A percentile compares a stretch with the other conserved stretches of the same genome.
phyloP scores from a whole-genome alignment of 2,113 vertebrate genomes.

The Rattus norvegicus region DNA sequence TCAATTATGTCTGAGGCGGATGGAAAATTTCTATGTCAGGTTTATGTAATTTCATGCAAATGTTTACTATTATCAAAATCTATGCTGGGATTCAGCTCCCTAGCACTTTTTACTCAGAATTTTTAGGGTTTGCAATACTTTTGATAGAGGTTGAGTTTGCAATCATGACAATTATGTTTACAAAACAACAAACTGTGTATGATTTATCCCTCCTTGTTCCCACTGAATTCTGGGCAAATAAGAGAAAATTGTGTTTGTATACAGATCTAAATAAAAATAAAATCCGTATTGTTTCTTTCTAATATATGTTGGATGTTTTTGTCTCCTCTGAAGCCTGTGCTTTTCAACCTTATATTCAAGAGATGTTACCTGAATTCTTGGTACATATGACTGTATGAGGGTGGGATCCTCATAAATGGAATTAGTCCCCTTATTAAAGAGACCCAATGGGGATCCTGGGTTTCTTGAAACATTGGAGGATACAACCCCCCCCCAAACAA shows the following conservation, averaged over 20 bases:
- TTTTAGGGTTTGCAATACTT: neutral
- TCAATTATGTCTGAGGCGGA: neutral
- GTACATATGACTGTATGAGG: neutral
- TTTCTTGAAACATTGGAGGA: neutral
- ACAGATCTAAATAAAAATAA: neutral
- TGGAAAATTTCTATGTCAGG: neutral
- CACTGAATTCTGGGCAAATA: neutral
- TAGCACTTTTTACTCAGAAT: neutral
- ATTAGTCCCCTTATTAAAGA: neutral
- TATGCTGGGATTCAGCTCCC: neutral
- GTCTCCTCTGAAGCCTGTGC: neutral
- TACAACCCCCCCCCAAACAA: too few species aligned
- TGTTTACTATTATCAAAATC: neutral
- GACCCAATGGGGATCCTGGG: accelerated
- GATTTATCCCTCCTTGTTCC: neutral
- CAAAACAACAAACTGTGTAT: neutral
- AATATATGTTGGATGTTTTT: neutral
- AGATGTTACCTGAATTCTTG: neutral
- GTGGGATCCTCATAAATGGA: neutral
- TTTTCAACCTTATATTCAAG: neutral
- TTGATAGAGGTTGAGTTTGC: neutral
- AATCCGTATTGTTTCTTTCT: neutral
- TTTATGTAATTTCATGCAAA: neutral
- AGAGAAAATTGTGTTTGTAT: neutral
- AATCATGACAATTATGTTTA: neutral